Conservation (phyloP, 30 jellyfish, hydroid and myxozoan species). For the Cassiopea andromeda region DNA sequence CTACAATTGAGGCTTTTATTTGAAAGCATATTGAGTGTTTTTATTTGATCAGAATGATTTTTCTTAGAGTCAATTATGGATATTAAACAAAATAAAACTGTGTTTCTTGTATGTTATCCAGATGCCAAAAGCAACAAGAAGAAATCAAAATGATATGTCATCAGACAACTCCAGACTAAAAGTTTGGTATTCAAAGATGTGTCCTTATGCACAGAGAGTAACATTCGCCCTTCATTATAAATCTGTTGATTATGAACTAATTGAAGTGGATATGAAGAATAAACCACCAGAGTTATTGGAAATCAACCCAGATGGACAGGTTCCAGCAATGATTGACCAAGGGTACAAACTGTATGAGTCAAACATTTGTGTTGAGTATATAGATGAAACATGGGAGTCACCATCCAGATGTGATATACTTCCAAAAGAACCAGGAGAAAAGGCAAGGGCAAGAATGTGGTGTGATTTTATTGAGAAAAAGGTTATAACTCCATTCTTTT, state of each 20-base stretch:
- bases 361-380: conserved; percentile 68
- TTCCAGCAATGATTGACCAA: conserved; percentile 73
- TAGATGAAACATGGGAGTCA: conserved; percentile 69
- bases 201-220: conserved; percentile 78
- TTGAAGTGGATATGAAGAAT: conserved; percentile 54
- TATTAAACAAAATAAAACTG: no score
- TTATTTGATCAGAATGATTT: no score
- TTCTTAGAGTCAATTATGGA: no score
- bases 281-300: conserved; percentile 60
- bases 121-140: conserved; percentile 60
- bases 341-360: conserved; percentile 63
- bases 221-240: conserved; percentile 57
- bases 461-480: conserved; percentile 60
- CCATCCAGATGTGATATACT: conserved; percentile 57
- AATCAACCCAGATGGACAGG: conserved; percentile 73
- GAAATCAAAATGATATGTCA: conserved; percentile 11
- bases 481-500: conserved; percentile 54
- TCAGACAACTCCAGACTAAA: conserved; percentile 41
- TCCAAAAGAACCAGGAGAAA: conserved; percentile 68
- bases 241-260: conserved; percentile 56
- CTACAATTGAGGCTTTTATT: no score
- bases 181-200: conserved; percentile 63
- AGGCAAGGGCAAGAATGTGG: conserved; percentile 68
- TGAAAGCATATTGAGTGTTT: no score
- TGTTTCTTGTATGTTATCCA: no score